Conservation (phyloP, 2,797 vertebrate genomes). For the Squalus acanthias region DNA sequence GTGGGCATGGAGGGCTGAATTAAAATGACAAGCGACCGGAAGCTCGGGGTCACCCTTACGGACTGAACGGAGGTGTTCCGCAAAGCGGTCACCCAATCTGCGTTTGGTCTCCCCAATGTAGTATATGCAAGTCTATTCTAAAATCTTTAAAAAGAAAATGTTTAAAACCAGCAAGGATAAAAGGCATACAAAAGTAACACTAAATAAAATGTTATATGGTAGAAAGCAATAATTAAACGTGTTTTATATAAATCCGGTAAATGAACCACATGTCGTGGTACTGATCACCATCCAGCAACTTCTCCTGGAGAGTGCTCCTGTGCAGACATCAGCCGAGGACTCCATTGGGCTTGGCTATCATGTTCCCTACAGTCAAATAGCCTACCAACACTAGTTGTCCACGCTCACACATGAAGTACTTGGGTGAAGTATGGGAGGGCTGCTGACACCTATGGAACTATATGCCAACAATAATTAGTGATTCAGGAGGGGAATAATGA, state of each 20-base stretch:
- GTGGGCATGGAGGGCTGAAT: too few species aligned
- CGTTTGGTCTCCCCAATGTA: too few species aligned
- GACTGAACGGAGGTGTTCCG: too few species aligned
- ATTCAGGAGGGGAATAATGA: not conserved
- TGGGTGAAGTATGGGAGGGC: too few species aligned
- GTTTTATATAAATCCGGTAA: not conserved
- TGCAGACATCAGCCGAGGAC: not conserved
- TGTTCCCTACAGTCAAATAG: not conserved
- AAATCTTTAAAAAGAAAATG: not conserved
- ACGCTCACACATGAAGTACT: not conserved
- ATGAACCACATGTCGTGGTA: too few species aligned
- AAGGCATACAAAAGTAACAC: not conserved
- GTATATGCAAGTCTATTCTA: not conserved
- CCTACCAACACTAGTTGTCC: not conserved
- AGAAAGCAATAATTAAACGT: not conserved
- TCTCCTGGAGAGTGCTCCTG: not conserved
- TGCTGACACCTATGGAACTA: not conserved
- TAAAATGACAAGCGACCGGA: too few species aligned
- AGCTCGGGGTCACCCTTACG: too few species aligned
- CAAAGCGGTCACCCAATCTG: too few species aligned
- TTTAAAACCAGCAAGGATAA: not conserved
- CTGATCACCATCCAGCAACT: not conserved
- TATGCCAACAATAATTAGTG: not conserved
- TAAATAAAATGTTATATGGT: not conserved
- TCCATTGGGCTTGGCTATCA: not conserved